Evolutionary conservation across 2,888 invertebrate species (phyloP), one percentile per base, ranked within the genome.

Genomic region (Philopedon plagiatum): DNA sequence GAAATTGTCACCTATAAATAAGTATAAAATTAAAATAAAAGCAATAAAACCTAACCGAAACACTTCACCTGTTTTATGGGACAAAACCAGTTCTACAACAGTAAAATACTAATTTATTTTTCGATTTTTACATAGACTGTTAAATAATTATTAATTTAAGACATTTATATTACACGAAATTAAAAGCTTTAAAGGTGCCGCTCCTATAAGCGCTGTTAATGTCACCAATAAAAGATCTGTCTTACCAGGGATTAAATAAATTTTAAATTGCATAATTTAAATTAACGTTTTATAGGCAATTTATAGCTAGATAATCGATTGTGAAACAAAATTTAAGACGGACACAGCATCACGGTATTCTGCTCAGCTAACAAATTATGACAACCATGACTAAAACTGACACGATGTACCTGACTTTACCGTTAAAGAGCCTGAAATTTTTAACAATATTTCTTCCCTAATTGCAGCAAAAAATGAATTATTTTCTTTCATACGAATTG

Each of bases 61-160:
- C 57, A 39, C 41, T 61, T 61, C 61, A 61, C 61, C 61, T 46
- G 61, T 26, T 61, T 57, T 57, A 37, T 39, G 23, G 37, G 21
- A 46, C 23, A 56, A 63, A 64, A 64, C 60, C 63, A 49, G 58
- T 64, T 71, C 26, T 32, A 49, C 41, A 65, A 57, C 49, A 63
- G 49, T 64, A 64, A 64, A 39, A 58, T 46, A 71, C 46, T 64
- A 64, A 49, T 51, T 58, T 57, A 64, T 65, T 44, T 63, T 49
- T 49, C 8, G 62, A 62, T 57, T 60, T 66, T 51, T 60, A 70
- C 57, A 60, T 60, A 51, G 41, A 51, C 71, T 58, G 49, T 71
- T 71, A 65, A 71, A 71, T 64, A 63, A 70, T 71, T 64, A 71
- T 71, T 71, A 64, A 71, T 64, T 64, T 58, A 29, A 58, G 64